Evolutionary conservation across 2,113 vertebrate species (phyloP), one percentile per base, ranked within the genome.

Genomic region (Petromus typicus): DNA sequence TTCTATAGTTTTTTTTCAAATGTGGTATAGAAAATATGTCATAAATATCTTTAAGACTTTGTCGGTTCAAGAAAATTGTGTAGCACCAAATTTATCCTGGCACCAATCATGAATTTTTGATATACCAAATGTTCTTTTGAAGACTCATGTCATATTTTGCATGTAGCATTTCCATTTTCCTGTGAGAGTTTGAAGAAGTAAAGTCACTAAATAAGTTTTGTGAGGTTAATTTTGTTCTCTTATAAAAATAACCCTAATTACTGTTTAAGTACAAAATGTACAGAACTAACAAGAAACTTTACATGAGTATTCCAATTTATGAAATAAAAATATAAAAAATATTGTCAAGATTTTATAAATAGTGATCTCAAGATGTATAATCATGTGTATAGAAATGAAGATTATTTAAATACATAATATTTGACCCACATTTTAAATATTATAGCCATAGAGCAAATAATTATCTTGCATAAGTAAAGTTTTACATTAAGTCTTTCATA

Each of bases 101-200:
- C 96, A 97, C 85, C 61, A 94, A n/a, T 56, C 32, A 95, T 80
- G 91, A 95, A 97, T 97, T 96, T 96, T 97, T 97, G 89, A 97
- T 97, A 59, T 34, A 96, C 90, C 96, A 97, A 97, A 97, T 97
- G 97, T 97, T 96, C 94, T 97, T 97, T 95, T 92, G 85, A 97
- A 94, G 82, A 95, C 48, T 89, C 81, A 73, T 93, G 59, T 85
- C n/a, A 20, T 92, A 23, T 64, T 95, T 96, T 95, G 56, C 86
- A 89, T 76, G 48, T 18, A 79, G 69, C 82, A 90, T 87, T 96
- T 97, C 81, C 67, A 95, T 94, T 96, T 97, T 95, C 86, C 86
- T 90, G n/a, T 51, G 73, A 89, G 91, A 92, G 76, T 79, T 76
- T 94, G 71, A 92, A 95, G 56, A 95, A 96, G 76, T 91, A 9